Conservation (phyloP, 1,140 invertebrate species). For the Pararge aegeria region DNA sequence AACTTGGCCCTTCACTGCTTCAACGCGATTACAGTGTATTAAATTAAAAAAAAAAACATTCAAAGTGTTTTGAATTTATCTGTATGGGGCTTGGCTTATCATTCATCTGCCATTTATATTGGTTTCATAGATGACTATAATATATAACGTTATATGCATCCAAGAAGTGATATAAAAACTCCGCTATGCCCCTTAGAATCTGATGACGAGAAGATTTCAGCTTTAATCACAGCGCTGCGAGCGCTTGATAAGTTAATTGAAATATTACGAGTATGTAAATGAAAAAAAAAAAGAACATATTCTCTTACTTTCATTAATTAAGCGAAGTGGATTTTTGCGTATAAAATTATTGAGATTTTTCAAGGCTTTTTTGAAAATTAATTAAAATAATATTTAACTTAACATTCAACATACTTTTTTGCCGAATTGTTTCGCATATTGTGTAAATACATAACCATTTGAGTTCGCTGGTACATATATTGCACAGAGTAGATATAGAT, state of each 20-base stretch:
- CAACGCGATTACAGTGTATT: too few species aligned
- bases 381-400: background rate
- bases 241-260: conserved; percentile 20
- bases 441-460: too few species aligned
- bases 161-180: background rate
- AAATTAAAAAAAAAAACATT: too few species aligned
- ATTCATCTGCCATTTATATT: too few species aligned
- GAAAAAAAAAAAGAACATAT: background rate
- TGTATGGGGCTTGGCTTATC: too few species aligned
- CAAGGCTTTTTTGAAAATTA: background rate
- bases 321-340: conserved; percentile 1
- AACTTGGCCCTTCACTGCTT: too few species aligned
- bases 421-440: background rate
- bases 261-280: conserved; percentile 12
- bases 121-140: too few species aligned
- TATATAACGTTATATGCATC: too few species aligned
- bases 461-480: too few species aligned
- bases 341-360: background rate
- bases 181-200: conserved; percentile 7
- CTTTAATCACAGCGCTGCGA: conserved; percentile 16
- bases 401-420: background rate
- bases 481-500: too few species aligned
- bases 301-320: conserved; percentile 9
- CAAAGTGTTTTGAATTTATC: too few species aligned
- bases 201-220: conserved; percentile 2